Evolutionary conservation across 2,888 invertebrate species (phyloP).

Genomic region (Orthonevra nobilis): DNA sequence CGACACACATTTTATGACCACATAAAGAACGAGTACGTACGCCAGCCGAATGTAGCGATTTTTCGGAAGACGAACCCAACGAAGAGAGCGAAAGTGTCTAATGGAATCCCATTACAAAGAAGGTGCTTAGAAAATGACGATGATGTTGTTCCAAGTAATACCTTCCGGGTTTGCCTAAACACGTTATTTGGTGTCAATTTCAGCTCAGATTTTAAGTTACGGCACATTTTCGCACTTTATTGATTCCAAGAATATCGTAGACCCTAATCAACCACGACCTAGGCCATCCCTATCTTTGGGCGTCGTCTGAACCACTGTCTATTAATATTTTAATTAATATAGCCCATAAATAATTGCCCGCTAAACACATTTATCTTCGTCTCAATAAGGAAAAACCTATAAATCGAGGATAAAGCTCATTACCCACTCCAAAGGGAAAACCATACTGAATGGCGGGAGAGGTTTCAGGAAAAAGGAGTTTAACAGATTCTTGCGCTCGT

Average conservation of each 20-base stretch:
- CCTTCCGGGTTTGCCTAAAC: constrained; percentile 36
- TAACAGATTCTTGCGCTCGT: constrained; percentile 1
- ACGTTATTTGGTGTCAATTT: constrained; percentile 49
- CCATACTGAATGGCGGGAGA: too few relatives aligned
- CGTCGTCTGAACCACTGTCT: too few relatives aligned
- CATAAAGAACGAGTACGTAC: constrained; percentile 23
- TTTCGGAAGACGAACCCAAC: too few relatives aligned
- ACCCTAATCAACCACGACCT: too few relatives aligned
- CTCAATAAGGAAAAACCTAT: background rate
- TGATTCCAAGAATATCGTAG: too few relatives aligned
- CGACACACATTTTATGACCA: constrained; percentile 30
- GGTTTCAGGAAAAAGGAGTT: background rate
- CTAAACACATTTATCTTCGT: constrained; percentile 1
- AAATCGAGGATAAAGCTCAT: too few relatives aligned
- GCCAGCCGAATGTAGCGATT: too few relatives aligned
- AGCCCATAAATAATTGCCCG: background rate
- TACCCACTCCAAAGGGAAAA: too few relatives aligned
- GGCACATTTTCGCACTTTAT: constrained; percentile 42
- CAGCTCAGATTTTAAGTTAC: constrained; percentile 33
- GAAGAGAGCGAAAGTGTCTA: background rate
- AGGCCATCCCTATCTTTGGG: too few relatives aligned
- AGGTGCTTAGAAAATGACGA: constrained; percentile 22
- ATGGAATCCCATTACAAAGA: constrained; percentile 33
- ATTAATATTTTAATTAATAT: constrained; percentile 13
- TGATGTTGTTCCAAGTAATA: constrained; percentile 16